These are phyloP conservation scores for Martes martes DNA, from an alignment of 2,113 vertebrate genomes.

Conservation along the genomic window DNA sequence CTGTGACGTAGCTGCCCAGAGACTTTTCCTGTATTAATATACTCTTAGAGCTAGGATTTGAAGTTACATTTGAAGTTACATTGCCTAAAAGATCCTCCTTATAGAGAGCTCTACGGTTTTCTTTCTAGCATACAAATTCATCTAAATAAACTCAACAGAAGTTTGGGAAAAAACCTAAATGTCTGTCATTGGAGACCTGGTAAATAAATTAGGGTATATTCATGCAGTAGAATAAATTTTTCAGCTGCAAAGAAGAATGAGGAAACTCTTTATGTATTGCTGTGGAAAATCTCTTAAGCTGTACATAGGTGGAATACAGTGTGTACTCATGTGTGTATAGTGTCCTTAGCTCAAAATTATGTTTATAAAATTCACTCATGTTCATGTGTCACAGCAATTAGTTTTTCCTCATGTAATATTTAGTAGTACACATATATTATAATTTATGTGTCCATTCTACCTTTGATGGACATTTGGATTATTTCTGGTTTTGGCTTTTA, in stretches of 20 bases:
- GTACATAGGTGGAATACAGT: background rate
- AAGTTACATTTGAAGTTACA: background rate
- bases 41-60: background rate
- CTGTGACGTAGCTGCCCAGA: background rate
- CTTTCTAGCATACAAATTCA: background rate
- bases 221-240: background rate
- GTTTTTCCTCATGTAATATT: background rate
- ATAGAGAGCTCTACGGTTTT: background rate
- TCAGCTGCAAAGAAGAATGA: background rate
- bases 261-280: background rate
- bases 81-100: background rate
- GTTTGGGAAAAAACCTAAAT: background rate
- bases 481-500: background rate
- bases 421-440: background rate
- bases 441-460: background rate
- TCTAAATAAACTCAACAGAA: constrained; percentile 26
- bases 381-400: background rate
- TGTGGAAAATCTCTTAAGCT: background rate
- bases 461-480: background rate
- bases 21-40: background rate
- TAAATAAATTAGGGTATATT: background rate
- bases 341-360: background rate
- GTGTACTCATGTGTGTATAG: background rate
- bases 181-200: background rate
- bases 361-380: background rate